Evolutionary conservation across 2,797 vertebrate genomes (phyloP).

Genomic region (Labeo calbasu): DNA sequence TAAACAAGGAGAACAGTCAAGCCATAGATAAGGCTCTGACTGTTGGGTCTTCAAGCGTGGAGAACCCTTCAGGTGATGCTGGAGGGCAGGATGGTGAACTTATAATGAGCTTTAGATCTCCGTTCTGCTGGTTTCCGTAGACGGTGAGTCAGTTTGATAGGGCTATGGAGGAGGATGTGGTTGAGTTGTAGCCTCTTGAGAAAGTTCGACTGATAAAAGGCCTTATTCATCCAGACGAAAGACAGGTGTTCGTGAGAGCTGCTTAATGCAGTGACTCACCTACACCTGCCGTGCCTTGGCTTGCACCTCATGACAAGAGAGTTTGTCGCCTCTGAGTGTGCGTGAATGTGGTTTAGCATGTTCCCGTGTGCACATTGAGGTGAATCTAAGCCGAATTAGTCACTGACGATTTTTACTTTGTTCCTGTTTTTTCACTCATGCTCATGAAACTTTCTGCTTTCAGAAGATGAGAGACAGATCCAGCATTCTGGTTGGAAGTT

Average conservation of each 20-base stretch:
- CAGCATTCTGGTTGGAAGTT: background rate
- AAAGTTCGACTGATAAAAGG: slow-evolving; percentile 30
- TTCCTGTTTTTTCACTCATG: slow-evolving; percentile 13
- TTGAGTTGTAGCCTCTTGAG: slow-evolving; percentile 16
- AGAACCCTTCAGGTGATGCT: slow-evolving; percentile 26
- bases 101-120: background rate
- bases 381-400: slow-evolving; percentile 43
- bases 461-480: slow-evolving; percentile 26
- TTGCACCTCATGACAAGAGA: slow-evolving; percentile 1
- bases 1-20: slow-evolving; percentile 7
- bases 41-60: background rate
- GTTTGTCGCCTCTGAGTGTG: slow-evolving; percentile 25
- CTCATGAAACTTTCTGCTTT: background rate
- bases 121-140: background rate
- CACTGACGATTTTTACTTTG: background rate
- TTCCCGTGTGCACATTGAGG: background rate
- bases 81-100: background rate
- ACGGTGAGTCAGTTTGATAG: slow-evolving; percentile 16
- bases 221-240: slow-evolving; percentile 46
- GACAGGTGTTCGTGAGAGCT: slow-evolving; percentile 42
- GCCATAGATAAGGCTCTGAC: background rate
- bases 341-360: background rate
- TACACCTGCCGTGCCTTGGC: background rate
- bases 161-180: slow-evolving; percentile 20
- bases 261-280: slow-evolving; percentile 8